Base-by-base conservation (phyloP, 2,113 vertebrate species). In the Sinocyclocheilus maitianheensis region DNA sequence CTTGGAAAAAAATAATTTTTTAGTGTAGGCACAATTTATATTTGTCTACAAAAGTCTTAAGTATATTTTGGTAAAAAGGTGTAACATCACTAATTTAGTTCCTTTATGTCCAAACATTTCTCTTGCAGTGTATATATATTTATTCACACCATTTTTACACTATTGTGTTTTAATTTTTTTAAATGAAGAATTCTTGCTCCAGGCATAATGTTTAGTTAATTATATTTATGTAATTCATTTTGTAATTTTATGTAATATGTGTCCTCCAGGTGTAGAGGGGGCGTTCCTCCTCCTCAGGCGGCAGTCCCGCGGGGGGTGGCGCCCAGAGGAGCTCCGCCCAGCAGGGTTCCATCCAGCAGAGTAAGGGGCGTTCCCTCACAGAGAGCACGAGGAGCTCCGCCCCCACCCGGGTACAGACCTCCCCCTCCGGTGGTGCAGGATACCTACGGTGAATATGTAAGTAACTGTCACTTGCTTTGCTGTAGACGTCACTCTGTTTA, bases 381-480 rank as follows among this genome's bases (percentile, higher is more conserved):
- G 88, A 94, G 98, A 92, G 95, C 97, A 84, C 93, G 98, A 93
- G 98, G 97, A 46, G 95, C 96, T 0, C 97, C 96, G 8, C 97
- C 96, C 2, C 91, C 95, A 0, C 94, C 96, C 0, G 97, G 97
- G 53, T 97, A 97, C 90, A 93, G 97, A 69, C 95, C 96, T 3
- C 96, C 96, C 0, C 97, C 97, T 0, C 97, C 96, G 13, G 94
- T 95, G 1, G 94, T 96, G 0, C 98, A 97, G 87, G 97, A 99
- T 55, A 94, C 97, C 0, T 99, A 99, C 0, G 97, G 96, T 9
- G 98, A 99, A 92, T 99, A 99, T 16, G 98, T 99, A 93, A 99
- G 98, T 98, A 83, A 4, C 62, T 22, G 10, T 16, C 13, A 16
- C 51, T 16, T 53, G 13, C n/a, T 13, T 48, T 22, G 3, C 10